phyloP scores from a whole-genome alignment of 1,140 invertebrate genomes.

The Charaxes varanes region DNA sequence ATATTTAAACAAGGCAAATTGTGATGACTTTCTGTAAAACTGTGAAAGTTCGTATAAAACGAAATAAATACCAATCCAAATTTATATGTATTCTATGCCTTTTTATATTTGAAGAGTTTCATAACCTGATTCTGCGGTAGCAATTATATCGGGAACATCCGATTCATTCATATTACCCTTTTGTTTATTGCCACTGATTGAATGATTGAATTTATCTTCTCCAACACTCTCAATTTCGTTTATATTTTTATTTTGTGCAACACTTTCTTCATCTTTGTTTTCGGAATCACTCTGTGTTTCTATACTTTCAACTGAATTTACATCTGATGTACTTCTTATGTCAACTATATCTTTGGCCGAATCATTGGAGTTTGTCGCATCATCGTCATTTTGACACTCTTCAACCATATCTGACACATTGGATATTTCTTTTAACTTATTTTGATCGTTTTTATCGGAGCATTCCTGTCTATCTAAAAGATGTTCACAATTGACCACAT shows the following conservation, averaged over 20 bases:
- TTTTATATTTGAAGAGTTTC: too few species aligned
- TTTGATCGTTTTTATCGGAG: conserved; percentile 1
- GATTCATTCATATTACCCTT: background rate
- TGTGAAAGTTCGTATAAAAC: too few species aligned
- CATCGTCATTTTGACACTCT: background rate
- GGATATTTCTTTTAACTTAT: too few species aligned
- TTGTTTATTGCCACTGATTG: background rate
- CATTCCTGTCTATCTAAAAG: too few species aligned
- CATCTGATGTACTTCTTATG: conserved; percentile 5
- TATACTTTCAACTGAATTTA: conserved; percentile 1
- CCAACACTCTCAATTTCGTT: background rate
- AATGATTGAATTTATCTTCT: too few species aligned
- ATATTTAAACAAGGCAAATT: conserved; percentile 1
- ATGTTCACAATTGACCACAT: too few species aligned
- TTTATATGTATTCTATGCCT: too few species aligned
- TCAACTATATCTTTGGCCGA: background rate
- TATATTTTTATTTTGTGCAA: background rate
- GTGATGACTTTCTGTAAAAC: background rate
- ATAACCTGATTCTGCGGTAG: too few species aligned
- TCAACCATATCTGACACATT: background rate
- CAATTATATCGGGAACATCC: too few species aligned
- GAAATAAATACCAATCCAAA: too few species aligned
- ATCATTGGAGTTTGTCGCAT: background rate
- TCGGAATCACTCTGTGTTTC: background rate
- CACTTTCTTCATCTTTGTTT: conserved; percentile 1